A percentile compares a stretch with the other conserved stretches of the same genome.
phyloP scores from a whole-genome alignment of 2,888 invertebrate species.

The Pyrgus malvae region DNA sequence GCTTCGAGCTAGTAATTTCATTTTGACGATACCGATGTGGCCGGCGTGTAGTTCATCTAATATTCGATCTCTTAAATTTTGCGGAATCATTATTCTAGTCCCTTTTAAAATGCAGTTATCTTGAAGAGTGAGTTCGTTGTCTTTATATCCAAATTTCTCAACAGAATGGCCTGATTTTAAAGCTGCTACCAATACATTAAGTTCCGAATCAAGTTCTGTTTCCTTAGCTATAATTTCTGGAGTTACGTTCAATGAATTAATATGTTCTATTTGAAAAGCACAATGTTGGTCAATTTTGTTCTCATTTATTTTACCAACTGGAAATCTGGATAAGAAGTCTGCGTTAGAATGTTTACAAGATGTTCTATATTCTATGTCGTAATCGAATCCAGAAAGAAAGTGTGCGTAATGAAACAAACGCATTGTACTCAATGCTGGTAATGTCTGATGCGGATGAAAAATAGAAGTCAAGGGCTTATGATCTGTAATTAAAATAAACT shows the following conservation, averaged over 20 bases:
- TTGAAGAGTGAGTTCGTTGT: not conserved
- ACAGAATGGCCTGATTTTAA: not conserved
- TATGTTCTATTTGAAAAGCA: not conserved
- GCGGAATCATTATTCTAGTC: not conserved
- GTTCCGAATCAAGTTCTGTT: not conserved
- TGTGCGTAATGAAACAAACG: no score
- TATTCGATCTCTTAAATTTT: not conserved
- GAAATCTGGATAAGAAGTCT: no score
- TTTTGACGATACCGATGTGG: slow-evolving; percentile 1
- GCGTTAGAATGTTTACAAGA: no score
- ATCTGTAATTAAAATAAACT: no score
- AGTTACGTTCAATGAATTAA: not conserved
- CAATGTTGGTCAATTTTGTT: no score
- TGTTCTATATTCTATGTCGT: no score
- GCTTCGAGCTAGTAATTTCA: slow-evolving; percentile 7
- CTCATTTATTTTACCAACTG: no score
- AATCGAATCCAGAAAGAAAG: no score
- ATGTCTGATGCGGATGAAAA: no score
- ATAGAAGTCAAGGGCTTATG: no score
- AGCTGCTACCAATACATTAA: not conserved
- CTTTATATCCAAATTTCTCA: not conserved
- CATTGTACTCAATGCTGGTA: no score
- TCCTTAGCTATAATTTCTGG: not conserved
- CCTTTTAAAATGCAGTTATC: not conserved
- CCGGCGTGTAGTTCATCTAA: not conserved